A percentile compares a stretch with the other conserved stretches of the same genome.
These are phyloP conservation scores for Drosophila repletoides DNA, from an alignment of 1,140 invertebrate species.

Conservation along the genomic window DNA sequence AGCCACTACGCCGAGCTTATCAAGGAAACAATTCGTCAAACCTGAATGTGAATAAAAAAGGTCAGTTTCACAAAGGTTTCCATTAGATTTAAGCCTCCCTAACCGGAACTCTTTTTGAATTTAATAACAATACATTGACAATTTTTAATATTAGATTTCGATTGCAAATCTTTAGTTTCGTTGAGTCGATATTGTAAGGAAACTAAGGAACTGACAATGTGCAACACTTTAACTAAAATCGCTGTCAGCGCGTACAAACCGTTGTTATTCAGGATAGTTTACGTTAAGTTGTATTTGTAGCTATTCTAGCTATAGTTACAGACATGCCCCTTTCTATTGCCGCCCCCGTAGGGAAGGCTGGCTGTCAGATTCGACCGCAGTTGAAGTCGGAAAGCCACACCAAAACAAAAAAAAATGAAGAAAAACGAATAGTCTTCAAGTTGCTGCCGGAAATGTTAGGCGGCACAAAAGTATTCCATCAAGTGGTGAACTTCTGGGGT, in stretches of 20 bases:
- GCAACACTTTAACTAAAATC: neutral
- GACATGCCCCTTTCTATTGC: neutral
- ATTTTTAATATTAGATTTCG: no score
- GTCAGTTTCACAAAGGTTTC: no score
- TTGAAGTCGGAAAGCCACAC: slow-evolving; percentile 31
- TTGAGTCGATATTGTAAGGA: neutral
- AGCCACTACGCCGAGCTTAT: no score
- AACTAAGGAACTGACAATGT: no score
- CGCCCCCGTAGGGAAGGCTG: neutral
- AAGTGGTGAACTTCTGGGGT: slow-evolving; percentile 20
- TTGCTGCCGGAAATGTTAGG: slow-evolving; percentile 52
- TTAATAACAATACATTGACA: no score
- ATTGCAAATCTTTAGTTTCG: no score
- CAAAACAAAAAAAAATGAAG: no score
- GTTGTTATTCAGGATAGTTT: neutral
- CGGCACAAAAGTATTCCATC: slow-evolving; percentile 65
- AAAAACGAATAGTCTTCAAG: slow-evolving; percentile 35
- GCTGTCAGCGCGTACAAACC: neutral
- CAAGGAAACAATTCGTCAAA: no score
- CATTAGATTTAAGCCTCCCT: no score
- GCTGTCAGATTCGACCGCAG: neutral
- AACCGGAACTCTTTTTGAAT: no score
- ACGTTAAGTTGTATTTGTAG: slow-evolving; percentile 6
- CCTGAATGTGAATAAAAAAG: no score
- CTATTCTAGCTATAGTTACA: neutral